phyloP scores from a whole-genome alignment of 2,113 vertebrate species.

The Chaenogobius annularis region DNA sequence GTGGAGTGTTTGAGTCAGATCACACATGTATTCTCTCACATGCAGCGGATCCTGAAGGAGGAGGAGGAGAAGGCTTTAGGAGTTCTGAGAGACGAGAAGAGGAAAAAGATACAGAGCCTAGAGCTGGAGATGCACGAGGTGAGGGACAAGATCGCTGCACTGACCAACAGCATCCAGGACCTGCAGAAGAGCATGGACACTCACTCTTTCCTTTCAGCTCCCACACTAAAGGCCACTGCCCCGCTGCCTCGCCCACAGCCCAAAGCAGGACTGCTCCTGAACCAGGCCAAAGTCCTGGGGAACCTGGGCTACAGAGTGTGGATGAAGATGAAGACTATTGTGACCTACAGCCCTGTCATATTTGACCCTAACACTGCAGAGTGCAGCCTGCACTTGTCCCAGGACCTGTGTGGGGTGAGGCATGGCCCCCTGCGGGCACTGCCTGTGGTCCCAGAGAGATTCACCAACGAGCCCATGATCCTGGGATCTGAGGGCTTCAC shows the following conservation, averaged over 20 bases:
- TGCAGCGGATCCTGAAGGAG: conserved; percentile 39
- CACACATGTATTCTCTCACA: conserved; percentile 29
- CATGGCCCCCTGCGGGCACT: neutral
- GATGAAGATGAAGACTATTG: neutral
- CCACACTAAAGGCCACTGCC: neutral
- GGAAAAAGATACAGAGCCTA: neutral
- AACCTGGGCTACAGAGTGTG: neutral
- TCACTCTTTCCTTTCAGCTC: neutral
- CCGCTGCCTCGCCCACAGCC: neutral
- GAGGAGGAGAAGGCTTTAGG: conserved; percentile 18
- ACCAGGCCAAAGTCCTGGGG: neutral
- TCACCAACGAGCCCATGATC: neutral
- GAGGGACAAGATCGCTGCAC: neutral
- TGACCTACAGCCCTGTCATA: neutral
- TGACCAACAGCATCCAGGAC: neutral
- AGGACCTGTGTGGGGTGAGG: neutral
- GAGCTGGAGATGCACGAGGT: neutral
- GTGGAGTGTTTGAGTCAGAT: conserved; percentile 21
- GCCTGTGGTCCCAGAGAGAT: conserved; percentile 4
- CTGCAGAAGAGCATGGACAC: neutral
- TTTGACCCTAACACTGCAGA: neutral
- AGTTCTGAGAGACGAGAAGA: conserved; percentile 25
- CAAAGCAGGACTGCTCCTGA: neutral
- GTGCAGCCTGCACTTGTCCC: neutral
- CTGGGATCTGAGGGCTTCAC: neutral